phyloP scores from a whole-genome alignment of 2,113 vertebrate genomes.

The Notarius quadriscutis region DNA sequence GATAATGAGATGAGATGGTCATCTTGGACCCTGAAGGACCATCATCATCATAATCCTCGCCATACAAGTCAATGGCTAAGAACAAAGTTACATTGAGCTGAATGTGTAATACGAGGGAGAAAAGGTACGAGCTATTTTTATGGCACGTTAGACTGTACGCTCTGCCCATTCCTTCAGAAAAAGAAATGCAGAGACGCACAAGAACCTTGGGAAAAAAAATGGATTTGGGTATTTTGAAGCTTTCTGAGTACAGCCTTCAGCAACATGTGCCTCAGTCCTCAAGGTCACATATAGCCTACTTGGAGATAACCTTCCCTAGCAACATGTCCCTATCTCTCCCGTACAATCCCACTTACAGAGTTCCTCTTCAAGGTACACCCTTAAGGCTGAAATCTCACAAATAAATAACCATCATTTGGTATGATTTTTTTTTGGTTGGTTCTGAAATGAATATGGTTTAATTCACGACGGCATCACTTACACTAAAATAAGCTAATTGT shows the following conservation, averaged over 20 bases:
- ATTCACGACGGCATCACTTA: neutral
- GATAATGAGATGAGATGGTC: too few relatives aligned
- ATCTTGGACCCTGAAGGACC: too few relatives aligned
- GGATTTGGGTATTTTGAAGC: neutral
- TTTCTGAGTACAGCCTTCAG: neutral
- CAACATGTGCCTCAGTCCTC: neutral
- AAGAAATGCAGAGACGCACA: neutral
- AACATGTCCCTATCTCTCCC: neutral
- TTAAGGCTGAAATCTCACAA: constrained; percentile 5
- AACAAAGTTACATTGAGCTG: neutral
- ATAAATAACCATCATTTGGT: neutral
- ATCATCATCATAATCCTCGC: too few relatives aligned
- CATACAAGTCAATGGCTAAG: too few relatives aligned
- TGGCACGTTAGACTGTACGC: neutral
- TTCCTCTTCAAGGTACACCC: neutral
- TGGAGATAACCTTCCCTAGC: neutral
- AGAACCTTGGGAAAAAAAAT: neutral
- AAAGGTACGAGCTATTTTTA: neutral
- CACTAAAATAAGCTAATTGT: neutral
- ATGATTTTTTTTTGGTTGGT: neutral
- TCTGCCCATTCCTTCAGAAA: neutral
- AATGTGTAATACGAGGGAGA: neutral
- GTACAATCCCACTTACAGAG: neutral
- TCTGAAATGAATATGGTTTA: neutral
- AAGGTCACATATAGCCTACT: neutral